Base-by-base conservation (phyloP, 2,888 invertebrate species). In the Zonitis immaculata region DNA sequence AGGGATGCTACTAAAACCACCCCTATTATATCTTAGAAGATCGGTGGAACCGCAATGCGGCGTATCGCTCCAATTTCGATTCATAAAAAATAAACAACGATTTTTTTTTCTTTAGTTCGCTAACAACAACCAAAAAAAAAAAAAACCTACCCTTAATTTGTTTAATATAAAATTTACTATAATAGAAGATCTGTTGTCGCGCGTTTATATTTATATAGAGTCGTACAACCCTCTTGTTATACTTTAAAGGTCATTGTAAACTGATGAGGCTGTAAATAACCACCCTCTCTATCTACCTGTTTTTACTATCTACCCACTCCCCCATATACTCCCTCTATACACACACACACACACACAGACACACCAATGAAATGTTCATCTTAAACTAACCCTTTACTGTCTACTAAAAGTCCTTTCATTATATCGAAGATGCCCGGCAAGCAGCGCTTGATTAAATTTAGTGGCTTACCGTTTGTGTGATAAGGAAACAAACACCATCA, bases 231-330 rank as follows among this genome's bases (percentile, higher is more conserved):
- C n/a, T n/a, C n/a, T n/a, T n/a, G n/a, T n/a, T n/a, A n/a, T n/a
- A n/a, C n/a, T n/a, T n/a, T n/a, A n/a, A n/a, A n/a, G 82, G 82
- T 82, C 82, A 82, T 82, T 80, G 80, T 81, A 82, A 82, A 82
- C 82, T 82, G 82, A 82, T 81, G 82, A 82, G 82, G 81, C 81
- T 78, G 81, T 81, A 80, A 81, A 81, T 80, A 80, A 80, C 74
- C 77, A 76, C 75, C 72, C 64, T 55, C 59, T 58, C n/a, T n/a
- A n/a, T n/a, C n/a, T n/a, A 54, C 64, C 69, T 64, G 66, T 66
- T 69, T 69, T 68, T 69, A 67, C 66, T 62, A 62, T 63, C 64
- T 66, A n/a, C n/a, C n/a, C n/a, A n/a, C n/a, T n/a, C n/a, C n/a
- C n/a, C n/a, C n/a, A n/a, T n/a, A n/a, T n/a, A n/a, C n/a, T n/a